These are phyloP conservation scores for Discoglossus pictus DNA, from an alignment of 2,797 vertebrate species.

Conservation along the genomic window DNA sequence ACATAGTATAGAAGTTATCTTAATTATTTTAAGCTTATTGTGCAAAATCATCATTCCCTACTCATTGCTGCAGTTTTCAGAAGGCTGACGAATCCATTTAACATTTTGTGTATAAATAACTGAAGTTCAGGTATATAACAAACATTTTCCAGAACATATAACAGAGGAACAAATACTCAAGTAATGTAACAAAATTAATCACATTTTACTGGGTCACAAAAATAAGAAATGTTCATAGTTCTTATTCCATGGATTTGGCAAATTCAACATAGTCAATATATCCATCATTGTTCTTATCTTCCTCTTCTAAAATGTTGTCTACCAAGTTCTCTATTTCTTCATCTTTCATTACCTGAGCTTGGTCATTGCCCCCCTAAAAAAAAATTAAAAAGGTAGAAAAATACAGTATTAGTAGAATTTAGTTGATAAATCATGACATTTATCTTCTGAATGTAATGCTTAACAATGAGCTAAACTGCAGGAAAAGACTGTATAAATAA, in stretches of 20 bases:
- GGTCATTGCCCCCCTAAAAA: constrained; percentile 79
- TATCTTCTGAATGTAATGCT: too few relatives aligned
- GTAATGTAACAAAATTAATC: constrained; percentile 53
- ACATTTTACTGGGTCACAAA: constrained; percentile 67
- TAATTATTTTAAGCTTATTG: too few relatives aligned
- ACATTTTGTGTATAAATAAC: neutral
- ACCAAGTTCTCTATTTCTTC: constrained; percentile 88
- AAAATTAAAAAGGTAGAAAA: constrained; percentile 7
- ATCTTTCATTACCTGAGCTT: constrained; percentile 82
- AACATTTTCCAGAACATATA: neutral
- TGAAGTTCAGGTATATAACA: neutral
- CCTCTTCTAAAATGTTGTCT: constrained; percentile 88
- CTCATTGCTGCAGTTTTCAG: too few relatives aligned
- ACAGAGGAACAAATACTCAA: neutral
- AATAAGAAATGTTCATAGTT: constrained; percentile 30
- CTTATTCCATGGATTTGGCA: constrained; percentile 88
- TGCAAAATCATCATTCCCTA: too few relatives aligned
- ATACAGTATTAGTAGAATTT: too few relatives aligned
- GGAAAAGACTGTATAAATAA: too few relatives aligned
- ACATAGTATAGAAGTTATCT: too few relatives aligned
- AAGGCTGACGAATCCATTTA: too few relatives aligned
- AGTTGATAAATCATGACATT: too few relatives aligned
- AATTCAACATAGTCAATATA: constrained; percentile 98
- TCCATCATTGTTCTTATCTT: constrained; percentile 95
- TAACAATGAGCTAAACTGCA: too few relatives aligned